Base-by-base conservation (phyloP, 2,113 vertebrate genomes). In the Clarias batrachus region DNA sequence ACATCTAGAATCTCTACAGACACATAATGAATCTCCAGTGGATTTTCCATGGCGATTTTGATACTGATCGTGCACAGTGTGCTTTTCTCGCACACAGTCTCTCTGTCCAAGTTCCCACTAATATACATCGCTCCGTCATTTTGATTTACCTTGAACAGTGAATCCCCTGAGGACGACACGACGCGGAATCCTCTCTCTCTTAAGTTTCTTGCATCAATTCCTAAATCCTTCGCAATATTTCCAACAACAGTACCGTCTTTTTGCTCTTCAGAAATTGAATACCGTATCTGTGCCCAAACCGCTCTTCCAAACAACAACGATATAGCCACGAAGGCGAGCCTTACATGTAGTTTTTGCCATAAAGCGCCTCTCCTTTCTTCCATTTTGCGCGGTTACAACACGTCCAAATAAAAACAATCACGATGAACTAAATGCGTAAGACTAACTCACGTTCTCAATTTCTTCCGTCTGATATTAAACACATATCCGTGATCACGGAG, bases 11-110 rank as follows among this genome's bases (percentile, higher is more conserved):
- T 87, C 70, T 93, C 93, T 1, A 94, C 90, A 3, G 87, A 71
- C 3, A 93, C 89, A 73, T 92, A 93, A 62, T 94, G 92, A 3
- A 94, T 90, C 41, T 94, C 94, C 0, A 94, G 89, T 0, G 94
- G 94, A 81, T 93, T 92, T 87, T 95, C 94, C 21, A 94, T 59
- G 1, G 83, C 62, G 0, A 88, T 84, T 89, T 88, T 81, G 4
- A 93, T 84, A 88, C 82, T 88, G 4, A 92, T 81, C 27, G 91
- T 81, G 77, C 92, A 93, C 37, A 84, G 71, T 11, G 30, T 66
- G 41, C 37, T 85, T 41, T 87, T 86, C 8, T 91, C 90, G 14
- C 92, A 93, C 30, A 91, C 73, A 17, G 41, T 71, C 37, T 93
- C 92, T 78, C 92, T 63, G 68, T 93, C 92, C 63, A 92, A 82